Evolutionary conservation across 2,888 invertebrate genomes (phyloP).

Genomic region (Eilema sororculum): DNA sequence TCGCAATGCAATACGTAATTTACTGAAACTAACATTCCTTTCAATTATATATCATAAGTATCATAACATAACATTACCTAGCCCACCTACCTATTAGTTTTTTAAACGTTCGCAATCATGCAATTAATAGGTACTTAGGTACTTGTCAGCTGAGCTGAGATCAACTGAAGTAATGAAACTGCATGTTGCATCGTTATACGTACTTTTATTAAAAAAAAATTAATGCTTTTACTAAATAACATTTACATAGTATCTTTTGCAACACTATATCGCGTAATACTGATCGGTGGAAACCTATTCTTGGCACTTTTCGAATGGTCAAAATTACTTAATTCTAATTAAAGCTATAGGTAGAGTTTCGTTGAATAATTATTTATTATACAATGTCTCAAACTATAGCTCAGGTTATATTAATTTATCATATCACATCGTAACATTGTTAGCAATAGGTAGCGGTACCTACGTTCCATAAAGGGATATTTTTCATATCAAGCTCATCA

Average conservation of each 20-base stretch:
- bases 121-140: neutral
- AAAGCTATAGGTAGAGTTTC: conserved; percentile 8
- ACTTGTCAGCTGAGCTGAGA: neutral
- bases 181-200: conserved; percentile 29
- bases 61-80: too few species aligned
- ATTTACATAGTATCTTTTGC: conserved; percentile 33
- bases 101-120: conserved; percentile 32
- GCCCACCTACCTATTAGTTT: too few species aligned
- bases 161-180: conserved; percentile 42
- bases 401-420: neutral
- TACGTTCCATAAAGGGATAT: conserved; percentile 32
- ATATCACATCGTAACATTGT: neutral
- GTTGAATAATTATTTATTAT: neutral
- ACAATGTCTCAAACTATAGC: neutral
- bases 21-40: conserved; percentile 23
- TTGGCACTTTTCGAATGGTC: conserved; percentile 70
- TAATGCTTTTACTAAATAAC: conserved; percentile 46
- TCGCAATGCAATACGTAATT: conserved; percentile 50
- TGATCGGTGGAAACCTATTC: conserved; percentile 64
- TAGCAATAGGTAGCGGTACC: conserved; percentile 64
- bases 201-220: conserved; percentile 59
- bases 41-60: too few species aligned
- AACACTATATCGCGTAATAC: conserved; percentile 68
- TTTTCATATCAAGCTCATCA: conserved; percentile 39
- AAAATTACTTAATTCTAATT: conserved; percentile 22